Conservation (phyloP, 2,113 vertebrate species). For the Rhinolophus sinicus region DNA sequence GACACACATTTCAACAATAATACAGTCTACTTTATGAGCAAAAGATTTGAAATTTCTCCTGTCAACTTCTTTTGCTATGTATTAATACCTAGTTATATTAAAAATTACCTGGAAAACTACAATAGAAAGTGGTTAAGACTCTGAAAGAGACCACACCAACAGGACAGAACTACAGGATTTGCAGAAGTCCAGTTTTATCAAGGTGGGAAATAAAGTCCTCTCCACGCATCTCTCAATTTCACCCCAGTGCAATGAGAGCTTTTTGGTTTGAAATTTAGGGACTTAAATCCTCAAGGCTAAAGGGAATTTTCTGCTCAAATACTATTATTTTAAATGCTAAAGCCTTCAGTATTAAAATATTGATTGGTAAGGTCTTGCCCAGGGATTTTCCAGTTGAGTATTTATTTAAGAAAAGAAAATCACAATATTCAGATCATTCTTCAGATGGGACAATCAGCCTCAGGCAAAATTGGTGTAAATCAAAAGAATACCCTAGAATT, state of each 20-base stretch:
- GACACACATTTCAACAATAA: slow-evolving; percentile 76
- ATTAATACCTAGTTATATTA: slow-evolving; percentile 82
- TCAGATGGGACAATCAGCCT: slow-evolving; percentile 49
- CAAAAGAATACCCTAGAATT: not conserved
- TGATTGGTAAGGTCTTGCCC: not conserved
- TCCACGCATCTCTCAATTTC: not conserved
- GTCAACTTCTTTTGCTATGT: slow-evolving; percentile 79
- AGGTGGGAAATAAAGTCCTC: slow-evolving; percentile 58
- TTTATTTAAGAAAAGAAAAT: not conserved
- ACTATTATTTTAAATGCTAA: slow-evolving; percentile 47
- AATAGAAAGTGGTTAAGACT: slow-evolving; percentile 77
- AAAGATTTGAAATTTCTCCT: slow-evolving; percentile 70
- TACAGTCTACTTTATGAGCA: slow-evolving; percentile 67
- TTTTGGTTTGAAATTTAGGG: not conserved
- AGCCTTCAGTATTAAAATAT: not conserved
- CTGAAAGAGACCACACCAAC: slow-evolving; percentile 73
- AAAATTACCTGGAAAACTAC: slow-evolving; percentile 72
- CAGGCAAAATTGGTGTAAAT: not conserved
- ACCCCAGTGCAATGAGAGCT: not conserved
- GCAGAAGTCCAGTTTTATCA: slow-evolving; percentile 68
- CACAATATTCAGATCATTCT: not conserved
- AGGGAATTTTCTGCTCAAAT: slow-evolving; percentile 67
- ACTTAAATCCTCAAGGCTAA: slow-evolving; percentile 5
- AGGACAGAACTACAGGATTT: slow-evolving; percentile 48
- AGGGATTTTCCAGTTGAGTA: slow-evolving; percentile 32